These are phyloP conservation scores for Parapsyche elsis DNA, from an alignment of 1,140 invertebrate genomes.

Conservation along the genomic window DNA sequence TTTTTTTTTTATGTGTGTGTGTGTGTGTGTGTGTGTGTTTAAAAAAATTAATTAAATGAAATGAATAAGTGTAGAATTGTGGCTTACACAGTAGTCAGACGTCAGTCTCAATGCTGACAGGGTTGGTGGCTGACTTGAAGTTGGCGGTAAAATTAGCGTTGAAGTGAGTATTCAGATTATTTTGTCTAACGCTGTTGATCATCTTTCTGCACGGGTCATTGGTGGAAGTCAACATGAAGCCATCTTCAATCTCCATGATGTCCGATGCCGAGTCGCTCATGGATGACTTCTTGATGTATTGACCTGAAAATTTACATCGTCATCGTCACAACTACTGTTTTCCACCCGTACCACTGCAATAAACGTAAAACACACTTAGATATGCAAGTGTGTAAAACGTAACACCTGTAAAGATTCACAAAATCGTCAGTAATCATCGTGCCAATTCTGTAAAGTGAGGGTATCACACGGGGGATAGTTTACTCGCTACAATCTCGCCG, in stretches of 20 bases:
- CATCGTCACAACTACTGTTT: too few relatives aligned
- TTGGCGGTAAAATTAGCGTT: conserved; percentile 59
- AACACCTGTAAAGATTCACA: too few relatives aligned
- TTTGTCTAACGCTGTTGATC: conserved; percentile 87
- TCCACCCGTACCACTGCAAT: too few relatives aligned
- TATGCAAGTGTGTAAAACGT: too few relatives aligned
- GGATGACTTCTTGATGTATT: conserved; percentile 91
- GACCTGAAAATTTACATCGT: conserved; percentile 68
- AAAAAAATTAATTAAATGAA: neutral
- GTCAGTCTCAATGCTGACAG: conserved; percentile 94
- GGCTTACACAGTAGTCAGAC: conserved; percentile 92
- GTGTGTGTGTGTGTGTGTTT: too few relatives aligned
- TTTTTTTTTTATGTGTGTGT: too few relatives aligned
- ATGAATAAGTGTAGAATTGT: neutral
- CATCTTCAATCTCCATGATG: conserved; percentile 95
- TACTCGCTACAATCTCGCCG: too few relatives aligned
- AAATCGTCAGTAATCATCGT: too few relatives aligned
- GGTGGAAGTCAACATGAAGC: conserved; percentile 77
- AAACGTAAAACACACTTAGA: too few relatives aligned
- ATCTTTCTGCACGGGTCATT: conserved; percentile 75
- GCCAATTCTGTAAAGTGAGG: too few relatives aligned
- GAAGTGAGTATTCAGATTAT: conserved; percentile 80
- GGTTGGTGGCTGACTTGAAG: conserved; percentile 60
- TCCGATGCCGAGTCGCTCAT: conserved; percentile 94
- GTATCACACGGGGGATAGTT: too few relatives aligned